Evolutionary conservation across 1,140 invertebrate species (phyloP).

Genomic region (Drosophila bocki): DNA sequence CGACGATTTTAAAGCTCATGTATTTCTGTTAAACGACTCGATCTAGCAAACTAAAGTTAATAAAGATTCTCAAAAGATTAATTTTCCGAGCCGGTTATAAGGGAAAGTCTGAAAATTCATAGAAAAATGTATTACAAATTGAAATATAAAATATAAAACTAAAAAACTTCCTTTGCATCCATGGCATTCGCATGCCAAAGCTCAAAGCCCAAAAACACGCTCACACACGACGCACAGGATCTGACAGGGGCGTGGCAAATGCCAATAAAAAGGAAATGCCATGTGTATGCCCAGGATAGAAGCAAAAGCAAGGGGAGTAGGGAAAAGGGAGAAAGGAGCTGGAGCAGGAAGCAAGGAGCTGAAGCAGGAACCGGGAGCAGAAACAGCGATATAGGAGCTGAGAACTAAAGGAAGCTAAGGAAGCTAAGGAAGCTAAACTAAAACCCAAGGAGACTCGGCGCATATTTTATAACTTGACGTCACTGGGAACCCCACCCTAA

Average conservation of each 20-base stretch:
- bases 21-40: neutral
- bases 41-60: neutral
- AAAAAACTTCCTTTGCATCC: neutral
- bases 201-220: constrained; percentile 15
- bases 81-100: neutral
- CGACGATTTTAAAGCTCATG: neutral
- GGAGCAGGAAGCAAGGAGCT: neutral
- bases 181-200: constrained; percentile 3
- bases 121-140: neutral
- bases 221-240: constrained; percentile 5
- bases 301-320: neutral
- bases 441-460: constrained; percentile 28
- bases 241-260: constrained; percentile 65
- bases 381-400: constrained; percentile 1
- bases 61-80: neutral
- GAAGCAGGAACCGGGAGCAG: constrained; percentile 5
- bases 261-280: constrained; percentile 44
- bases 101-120: no score
- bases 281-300: constrained; percentile 13
- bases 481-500: constrained; percentile 30
- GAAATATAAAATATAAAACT: neutral
- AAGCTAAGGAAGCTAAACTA: constrained; percentile 52
- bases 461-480: constrained; percentile 81
- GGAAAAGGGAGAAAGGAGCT: neutral
- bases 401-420: constrained; percentile 17